Evolutionary conservation across 2,113 vertebrate species (phyloP), one percentile per base, ranked within the genome.

Genomic region (Xyliphius kryptos): DNA sequence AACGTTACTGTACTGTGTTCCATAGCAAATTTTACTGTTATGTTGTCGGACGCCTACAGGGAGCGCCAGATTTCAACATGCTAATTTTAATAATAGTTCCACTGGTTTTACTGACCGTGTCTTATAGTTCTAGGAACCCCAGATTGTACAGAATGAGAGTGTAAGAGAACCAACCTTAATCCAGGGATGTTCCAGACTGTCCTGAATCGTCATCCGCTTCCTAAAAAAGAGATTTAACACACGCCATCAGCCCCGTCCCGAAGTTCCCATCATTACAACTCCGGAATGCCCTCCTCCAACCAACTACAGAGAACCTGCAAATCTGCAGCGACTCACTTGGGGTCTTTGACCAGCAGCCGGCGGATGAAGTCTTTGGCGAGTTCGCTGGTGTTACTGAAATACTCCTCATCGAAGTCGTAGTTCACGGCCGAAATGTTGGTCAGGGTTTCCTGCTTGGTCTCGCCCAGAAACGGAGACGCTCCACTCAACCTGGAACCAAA

Each of bases 341-440:
- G 94, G 71, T 98, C 96, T 49, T 98, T 97, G 75, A 98, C 96
- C 0, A 98, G 83, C 61, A 98, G 89, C 1, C 91, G 89, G 12
- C 93, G 91, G 76, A 98, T 98, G 79, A 98, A 98, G 81, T 98
- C 96, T 78, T 97, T 98, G 47, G 96, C 96, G 65, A 98, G 84
- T 79, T 98, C 95, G 0, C 96, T 98, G 74, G 96, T 98, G 79
- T 87, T 97, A 81, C 92, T 91, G 74, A 98, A 98, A 70, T 94
- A n/a, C n/a, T n/a, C n/a, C n/a, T n/a, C n/a, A n/a, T n/a, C n/a
- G n/a, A n/a, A n/a, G n/a, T n/a, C n/a, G 0, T 98, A 98, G 82
- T 97, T 96, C 70, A 98, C 96, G 0, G 85, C 96, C 0, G 95
- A 97, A 72, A 98, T 98, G 83, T 98, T 98, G 57, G 96, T 97